Evolutionary conservation across 64 coral and sea anemone genomes (phyloP), one percentile per base, ranked within the genome.

Genomic region (Actinia tenebrosa): DNA sequence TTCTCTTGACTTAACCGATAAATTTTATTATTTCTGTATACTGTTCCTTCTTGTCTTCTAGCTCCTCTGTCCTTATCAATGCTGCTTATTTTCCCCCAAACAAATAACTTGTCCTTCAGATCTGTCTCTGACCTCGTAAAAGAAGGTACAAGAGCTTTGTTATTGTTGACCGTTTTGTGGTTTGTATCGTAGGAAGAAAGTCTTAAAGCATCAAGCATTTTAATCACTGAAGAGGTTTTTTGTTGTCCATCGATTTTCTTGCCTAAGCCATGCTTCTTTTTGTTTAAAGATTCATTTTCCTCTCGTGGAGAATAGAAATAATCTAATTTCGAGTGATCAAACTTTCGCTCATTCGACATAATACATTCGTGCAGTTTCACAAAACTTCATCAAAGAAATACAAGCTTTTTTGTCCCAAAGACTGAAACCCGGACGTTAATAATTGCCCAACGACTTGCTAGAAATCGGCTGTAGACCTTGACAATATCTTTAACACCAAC

Each of bases 261-360:
- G 16, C 15, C 79, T 44, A 53, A 81, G 10, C 50, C 50, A 53
- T 37, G 18, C 45, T 81, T 81, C 45, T 81, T 81, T 16, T 81
- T 50, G n/a, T 80, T 53, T 2, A n/a, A 15, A 15, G 22, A 20
- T 75, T 52, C 79, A 81, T 10, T 53, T 16, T 16, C 22, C 42
- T 81, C 79, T 50, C 44, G 50, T 22, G 79, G 79, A 53, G 50
- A 61, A 85, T 85, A 85, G 25, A 85, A 85, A 43, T 60, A 85
- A 54, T 85, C 83, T 53, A 85, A 19, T 85, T 85, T 20, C 60
- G 53, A 54, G 44, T 37, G 83, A 61, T 61, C 13, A 19, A 85
- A 85, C 16, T 13, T 45, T 85, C 56, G 23, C 19, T 85, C 83
- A 8, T 15, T 58, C n/a, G 82, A 58, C 82, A 84, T 84, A 69